A percentile compares a stretch with the other conserved stretches of the same genome.
These are phyloP conservation scores for Macquaria australasica DNA, from an alignment of 2,113 vertebrate genomes.

Conservation along the genomic window DNA sequence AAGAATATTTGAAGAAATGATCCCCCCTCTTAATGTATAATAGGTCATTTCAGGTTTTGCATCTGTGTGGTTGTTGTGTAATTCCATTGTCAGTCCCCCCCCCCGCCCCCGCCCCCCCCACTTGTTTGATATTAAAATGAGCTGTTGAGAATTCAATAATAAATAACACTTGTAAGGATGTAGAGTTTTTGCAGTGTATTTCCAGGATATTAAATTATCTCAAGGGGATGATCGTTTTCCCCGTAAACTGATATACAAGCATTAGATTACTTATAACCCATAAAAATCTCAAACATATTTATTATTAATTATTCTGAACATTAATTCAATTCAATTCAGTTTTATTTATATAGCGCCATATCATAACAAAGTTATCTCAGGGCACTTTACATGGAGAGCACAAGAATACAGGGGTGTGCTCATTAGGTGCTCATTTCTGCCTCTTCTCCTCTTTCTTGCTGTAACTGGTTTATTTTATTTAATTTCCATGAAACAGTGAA, in stretches of 20 bases:
- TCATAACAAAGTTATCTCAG: no score
- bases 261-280: neutral
- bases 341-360: no score
- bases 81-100: neutral
- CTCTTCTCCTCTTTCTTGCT: neutral
- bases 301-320: neutral
- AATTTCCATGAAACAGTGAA: neutral
- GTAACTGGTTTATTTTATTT: neutral
- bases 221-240: no score
- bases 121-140: neutral
- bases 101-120: no score
- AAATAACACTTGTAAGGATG: neutral
- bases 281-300: constrained; percentile 1
- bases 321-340: no score
- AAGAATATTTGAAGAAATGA: no score
- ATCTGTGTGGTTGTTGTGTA: neutral
- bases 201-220: constrained; percentile 6
- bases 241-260: neutral
- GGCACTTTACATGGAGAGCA: no score
- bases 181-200: neutral
- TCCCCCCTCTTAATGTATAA: no score
- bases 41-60: no score
- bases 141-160: neutral
- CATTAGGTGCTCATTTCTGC: neutral
- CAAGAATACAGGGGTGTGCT: no score